Evolutionary conservation across 2,888 invertebrate genomes (phyloP).

Genomic region (Drosophila niveifrons): DNA sequence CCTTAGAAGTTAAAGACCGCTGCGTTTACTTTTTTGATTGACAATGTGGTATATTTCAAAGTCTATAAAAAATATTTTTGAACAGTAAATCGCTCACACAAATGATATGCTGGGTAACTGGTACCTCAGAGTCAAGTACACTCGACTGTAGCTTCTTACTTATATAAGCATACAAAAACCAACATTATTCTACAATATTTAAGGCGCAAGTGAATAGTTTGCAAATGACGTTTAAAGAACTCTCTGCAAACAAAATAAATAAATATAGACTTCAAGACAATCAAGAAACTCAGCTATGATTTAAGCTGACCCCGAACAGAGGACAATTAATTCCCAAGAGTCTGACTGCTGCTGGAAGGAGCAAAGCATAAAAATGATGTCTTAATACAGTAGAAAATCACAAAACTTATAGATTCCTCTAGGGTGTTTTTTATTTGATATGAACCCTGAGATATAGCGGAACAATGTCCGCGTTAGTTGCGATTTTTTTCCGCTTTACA

Average conservation of each 20-base stretch:
- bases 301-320: constrained; percentile 45
- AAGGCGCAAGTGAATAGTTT: not conserved
- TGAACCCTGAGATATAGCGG: constrained; percentile 25
- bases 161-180: too few species aligned
- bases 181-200: not conserved
- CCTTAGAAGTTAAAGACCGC: too few species aligned
- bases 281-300: constrained; percentile 5
- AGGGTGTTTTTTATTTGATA: constrained; percentile 72
- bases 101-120: too few species aligned
- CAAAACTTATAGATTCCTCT: constrained; percentile 75
- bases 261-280: not conserved
- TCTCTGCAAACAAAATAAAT: not conserved
- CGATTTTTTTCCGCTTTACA: constrained; percentile 82
- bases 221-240: not conserved
- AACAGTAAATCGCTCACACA: too few species aligned
- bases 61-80: too few species aligned
- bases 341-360: constrained; percentile 11
- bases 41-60: too few species aligned
- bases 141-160: too few species aligned
- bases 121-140: too few species aligned
- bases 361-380: constrained; percentile 68
- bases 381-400: constrained; percentile 71
- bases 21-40: too few species aligned
- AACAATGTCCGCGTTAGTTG: constrained; percentile 19
- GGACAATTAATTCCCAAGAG: constrained; percentile 36